Evolutionary conservation across 1,140 invertebrate species (phyloP).

Genomic region (Ridgeia piscesae): DNA sequence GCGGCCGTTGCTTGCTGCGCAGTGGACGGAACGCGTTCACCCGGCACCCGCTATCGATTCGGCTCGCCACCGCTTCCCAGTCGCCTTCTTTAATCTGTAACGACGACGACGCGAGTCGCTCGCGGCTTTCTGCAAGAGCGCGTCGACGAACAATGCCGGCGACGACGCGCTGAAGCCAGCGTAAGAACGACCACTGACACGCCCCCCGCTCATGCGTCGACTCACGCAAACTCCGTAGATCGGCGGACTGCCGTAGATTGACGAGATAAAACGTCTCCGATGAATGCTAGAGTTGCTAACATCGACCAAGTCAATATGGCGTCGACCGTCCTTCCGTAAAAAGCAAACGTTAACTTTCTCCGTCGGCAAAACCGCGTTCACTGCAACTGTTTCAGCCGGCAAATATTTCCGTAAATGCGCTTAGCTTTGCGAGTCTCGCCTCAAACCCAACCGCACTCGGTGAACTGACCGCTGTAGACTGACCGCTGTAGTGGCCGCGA

Average conservation of each 20-base stretch:
- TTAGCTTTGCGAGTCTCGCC: not conserved
- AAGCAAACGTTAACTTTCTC: not conserved
- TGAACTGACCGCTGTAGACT: not conserved
- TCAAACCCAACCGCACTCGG: not conserved
- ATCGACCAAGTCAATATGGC: not conserved
- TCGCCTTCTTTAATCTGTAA: not conserved
- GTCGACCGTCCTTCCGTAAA: not conserved
- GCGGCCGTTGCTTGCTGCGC: not conserved
- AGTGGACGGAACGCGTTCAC: not conserved
- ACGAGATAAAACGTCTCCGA: not conserved
- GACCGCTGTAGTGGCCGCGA: not conserved
- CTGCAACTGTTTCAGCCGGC: not conserved
- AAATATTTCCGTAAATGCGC: not conserved
- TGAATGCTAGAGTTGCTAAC: not conserved
- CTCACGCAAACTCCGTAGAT: not conserved
- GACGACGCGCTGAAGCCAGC: not conserved
- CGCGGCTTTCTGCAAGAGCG: not conserved
- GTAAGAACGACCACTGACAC: not conserved
- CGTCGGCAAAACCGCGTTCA: not conserved
- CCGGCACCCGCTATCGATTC: not conserved
- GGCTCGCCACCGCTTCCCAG: not conserved
- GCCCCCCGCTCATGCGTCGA: not conserved
- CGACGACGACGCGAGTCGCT: not conserved
- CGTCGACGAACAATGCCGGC: not conserved
- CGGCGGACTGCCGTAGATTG: not conserved